Base-by-base conservation (phyloP, 2,888 invertebrate genomes). In the Morinoia aosen region DNA sequence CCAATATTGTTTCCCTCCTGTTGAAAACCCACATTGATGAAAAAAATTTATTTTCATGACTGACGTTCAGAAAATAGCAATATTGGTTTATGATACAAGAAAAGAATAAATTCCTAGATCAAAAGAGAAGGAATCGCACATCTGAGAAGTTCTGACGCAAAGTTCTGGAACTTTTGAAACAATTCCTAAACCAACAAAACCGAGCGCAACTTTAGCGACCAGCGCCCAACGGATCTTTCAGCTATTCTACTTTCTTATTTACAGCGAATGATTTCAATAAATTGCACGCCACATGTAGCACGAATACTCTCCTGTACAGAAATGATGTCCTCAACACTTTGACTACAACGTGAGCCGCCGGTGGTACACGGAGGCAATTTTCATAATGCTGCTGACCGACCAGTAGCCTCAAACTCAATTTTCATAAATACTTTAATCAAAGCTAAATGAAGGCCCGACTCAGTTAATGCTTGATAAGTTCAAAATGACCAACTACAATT, bases 181-280 rank as follows among this genome's bases (percentile, higher is more conserved):
- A 93, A 93, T 93, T 93, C 93, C n/a, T 56, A 33, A 93, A 48
- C 93, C 93, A 48, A 57, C 57, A 93, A 57, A 48, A 33, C 57
- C 93, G 56, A 56, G 57, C 7, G 57, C 56, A 57, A 93, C 93
- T 93, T 57, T n/a, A 14, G n/a, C 33, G 93, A 57, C 16, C 16
- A 56, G 93, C 39, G 90, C 76, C 25, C 90, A 90, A 48, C 39
- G 40, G 90, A 76, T 10, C 76, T 76, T 76, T 76, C 25, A 33
- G 16, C 8, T 76, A 33, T 25, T 33, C 76, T 76, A 25, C 16
- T 33, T 48, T 61, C n/a, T 19, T 76, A 76, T 76, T 1, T 0
- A 25, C 8, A 8, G 25, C 25, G 2, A 16, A 25, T 76, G 10
- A 14, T 25, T 3, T 76, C 10, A 76, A 76, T 33, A 7, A 12